Evolutionary conservation across 2,797 vertebrate genomes (phyloP).

Genomic region (Serranus cabrilla): DNA sequence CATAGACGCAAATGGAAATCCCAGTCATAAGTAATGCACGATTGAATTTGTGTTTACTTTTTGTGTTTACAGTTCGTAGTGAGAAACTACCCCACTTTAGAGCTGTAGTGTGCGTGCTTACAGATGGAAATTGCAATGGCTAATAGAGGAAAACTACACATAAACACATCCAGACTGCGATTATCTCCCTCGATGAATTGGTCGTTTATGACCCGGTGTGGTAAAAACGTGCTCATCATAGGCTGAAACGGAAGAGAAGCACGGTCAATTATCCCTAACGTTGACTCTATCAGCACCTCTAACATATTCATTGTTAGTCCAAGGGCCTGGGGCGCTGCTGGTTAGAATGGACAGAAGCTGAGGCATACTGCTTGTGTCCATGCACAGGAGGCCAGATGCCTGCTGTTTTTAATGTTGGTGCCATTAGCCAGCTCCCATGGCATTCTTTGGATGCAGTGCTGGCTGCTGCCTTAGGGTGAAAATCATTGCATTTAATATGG

Average conservation of each 20-base stretch:
- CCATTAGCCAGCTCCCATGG: conserved; percentile 77
- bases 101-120: conserved; percentile 11
- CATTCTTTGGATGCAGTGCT: conserved; percentile 69
- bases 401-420: conserved; percentile 75
- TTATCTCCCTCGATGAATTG: conserved; percentile 45
- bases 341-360: conserved; percentile 59
- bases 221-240: conserved; percentile 55
- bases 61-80: conserved; percentile 16
- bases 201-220: conserved; percentile 44
- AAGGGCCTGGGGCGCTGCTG: conserved; percentile 64
- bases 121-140: conserved; percentile 37
- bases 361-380: conserved; percentile 64
- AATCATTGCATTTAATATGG: conserved; percentile 76
- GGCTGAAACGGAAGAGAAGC: conserved; percentile 43
- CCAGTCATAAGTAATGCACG: conserved; percentile 15
- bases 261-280: conserved; percentile 56
- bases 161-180: conserved; percentile 58
- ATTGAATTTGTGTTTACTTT: conserved; percentile 25
- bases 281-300: conserved; percentile 65
- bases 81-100: conserved; percentile 4
- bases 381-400: conserved; percentile 77
- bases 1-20: conserved; percentile 41
- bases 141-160: conserved; percentile 57
- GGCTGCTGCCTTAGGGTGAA: conserved; percentile 70
- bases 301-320: conserved; percentile 66